Conservation (phyloP, 1,140 invertebrate species). For the Venturia canescens region DNA sequence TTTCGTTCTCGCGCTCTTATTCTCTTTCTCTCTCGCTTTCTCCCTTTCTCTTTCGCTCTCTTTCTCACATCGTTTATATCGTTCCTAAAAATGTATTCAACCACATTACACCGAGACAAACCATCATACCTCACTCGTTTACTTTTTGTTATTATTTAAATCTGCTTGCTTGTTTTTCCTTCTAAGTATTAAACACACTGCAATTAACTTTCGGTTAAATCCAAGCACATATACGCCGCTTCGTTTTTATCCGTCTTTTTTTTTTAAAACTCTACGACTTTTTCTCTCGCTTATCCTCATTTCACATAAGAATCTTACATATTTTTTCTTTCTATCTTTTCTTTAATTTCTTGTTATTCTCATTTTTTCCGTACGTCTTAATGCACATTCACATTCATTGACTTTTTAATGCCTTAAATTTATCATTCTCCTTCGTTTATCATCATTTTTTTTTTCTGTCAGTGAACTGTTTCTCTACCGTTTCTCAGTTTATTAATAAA, state of each 20-base stretch:
- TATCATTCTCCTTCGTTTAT: slow-evolving; percentile 41
- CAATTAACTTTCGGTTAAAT: slow-evolving; percentile 66
- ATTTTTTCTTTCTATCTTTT: slow-evolving; percentile 50
- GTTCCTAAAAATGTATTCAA: slow-evolving; percentile 48
- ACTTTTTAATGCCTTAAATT: slow-evolving; percentile 49
- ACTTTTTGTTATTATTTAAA: slow-evolving; percentile 22
- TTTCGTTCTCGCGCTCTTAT: slow-evolving; percentile 36
- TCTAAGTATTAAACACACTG: slow-evolving; percentile 71
- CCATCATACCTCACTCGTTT: not conserved
- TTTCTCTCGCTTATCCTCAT: slow-evolving; percentile 18
- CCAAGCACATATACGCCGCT: slow-evolving; percentile 65
- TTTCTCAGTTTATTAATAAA: slow-evolving; percentile 14
- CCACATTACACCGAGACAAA: slow-evolving; percentile 46
- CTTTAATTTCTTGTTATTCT: slow-evolving; percentile 29
- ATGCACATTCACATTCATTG: slow-evolving; percentile 48
- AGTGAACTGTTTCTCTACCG: slow-evolving; percentile 20
- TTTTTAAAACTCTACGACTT: not conserved
- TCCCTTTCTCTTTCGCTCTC: slow-evolving; percentile 36
- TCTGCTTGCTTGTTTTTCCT: slow-evolving; percentile 34
- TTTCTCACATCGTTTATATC: slow-evolving; percentile 44
- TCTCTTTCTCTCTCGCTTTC: slow-evolving; percentile 33
- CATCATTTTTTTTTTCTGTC: not conserved
- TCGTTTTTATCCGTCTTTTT: slow-evolving; percentile 41
- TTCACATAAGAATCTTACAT: slow-evolving; percentile 54
- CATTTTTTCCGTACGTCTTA: slow-evolving; percentile 31